Evolutionary conservation across 35 echinoderm and acorn worm species (phyloP).

Genomic region (Diadema setosum): DNA sequence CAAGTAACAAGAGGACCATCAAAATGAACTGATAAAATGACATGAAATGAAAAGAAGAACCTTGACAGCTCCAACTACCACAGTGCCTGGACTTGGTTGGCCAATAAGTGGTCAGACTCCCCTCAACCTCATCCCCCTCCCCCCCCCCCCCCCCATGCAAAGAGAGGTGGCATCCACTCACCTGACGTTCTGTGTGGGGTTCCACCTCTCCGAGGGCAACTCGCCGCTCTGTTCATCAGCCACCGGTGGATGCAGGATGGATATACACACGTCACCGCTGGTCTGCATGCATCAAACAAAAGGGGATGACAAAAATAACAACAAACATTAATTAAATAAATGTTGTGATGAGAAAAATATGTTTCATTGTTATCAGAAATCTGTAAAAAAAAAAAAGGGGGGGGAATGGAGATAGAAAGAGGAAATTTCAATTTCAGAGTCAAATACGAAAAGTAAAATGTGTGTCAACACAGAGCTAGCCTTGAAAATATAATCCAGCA

Average conservation of each 20-base stretch:
- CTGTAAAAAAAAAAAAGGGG: no score
- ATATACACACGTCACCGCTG: slow-evolving; percentile 98
- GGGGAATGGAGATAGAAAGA: no score
- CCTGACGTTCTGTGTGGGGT: slow-evolving; percentile 99
- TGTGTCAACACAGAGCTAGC: no score
- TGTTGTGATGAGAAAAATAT: neutral
- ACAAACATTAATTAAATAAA: neutral
- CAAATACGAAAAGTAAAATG: no score
- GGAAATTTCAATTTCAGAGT: no score
- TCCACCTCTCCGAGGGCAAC: slow-evolving; percentile 98
- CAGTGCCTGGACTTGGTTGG: no score
- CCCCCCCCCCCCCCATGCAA: neutral
- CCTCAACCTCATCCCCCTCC: no score
- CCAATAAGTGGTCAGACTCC: no score
- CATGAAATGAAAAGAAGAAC: neutral
- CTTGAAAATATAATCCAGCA: no score
- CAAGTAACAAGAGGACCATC: no score
- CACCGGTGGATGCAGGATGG: slow-evolving; percentile 96
- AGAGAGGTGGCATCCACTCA: neutral
- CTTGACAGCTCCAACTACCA: no score
- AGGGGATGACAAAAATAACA: neutral
- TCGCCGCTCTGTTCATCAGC: slow-evolving; percentile 97
- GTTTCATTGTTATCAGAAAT: neutral
- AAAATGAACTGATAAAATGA: no score
- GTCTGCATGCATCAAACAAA: slow-evolving; percentile 4